A percentile compares a stretch with the other conserved stretches of the same genome.
Evolutionary conservation across 2,797 vertebrate species (phyloP).

Genomic region (Zonotrichia albicollis): DNA sequence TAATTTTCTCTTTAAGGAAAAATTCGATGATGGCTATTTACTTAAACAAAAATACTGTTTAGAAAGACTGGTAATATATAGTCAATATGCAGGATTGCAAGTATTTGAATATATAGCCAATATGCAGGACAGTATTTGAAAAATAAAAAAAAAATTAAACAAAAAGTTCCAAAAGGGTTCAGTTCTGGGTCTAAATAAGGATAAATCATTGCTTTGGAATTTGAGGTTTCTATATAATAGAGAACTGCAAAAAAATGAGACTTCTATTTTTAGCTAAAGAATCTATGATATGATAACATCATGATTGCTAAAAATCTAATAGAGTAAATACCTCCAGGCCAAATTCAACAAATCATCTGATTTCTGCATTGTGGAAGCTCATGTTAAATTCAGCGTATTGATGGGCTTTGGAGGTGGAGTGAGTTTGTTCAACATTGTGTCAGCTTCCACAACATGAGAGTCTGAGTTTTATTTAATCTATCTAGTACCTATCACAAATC

Average conservation of each 20-base stretch:
- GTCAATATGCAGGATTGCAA: not conserved
- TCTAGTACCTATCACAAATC: not conserved
- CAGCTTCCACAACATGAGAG: not conserved
- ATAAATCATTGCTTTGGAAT: not conserved
- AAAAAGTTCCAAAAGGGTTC: not conserved
- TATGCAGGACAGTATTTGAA: not conserved
- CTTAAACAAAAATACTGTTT: not conserved
- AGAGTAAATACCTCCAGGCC: not conserved
- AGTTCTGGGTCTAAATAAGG: not conserved
- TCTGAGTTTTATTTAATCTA: not conserved
- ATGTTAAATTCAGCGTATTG: not conserved
- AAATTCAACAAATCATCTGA: constrained; percentile 11
- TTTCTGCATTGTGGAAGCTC: constrained; percentile 18
- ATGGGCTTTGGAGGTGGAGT: not conserved
- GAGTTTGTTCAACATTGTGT: not conserved
- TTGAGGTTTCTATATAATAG: not conserved
- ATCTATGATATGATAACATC: constrained; percentile 8
- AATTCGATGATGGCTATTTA: not conserved
- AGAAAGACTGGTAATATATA: not conserved
- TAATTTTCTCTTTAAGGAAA: not conserved
- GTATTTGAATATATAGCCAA: not conserved
- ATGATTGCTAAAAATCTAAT: not conserved
- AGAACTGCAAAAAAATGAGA: not conserved
- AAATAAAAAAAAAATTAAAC: not conserved
- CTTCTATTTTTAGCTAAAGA: not conserved